phyloP scores from a whole-genome alignment of 2,797 vertebrate genomes.

The Syngnathus rostellatus region DNA sequence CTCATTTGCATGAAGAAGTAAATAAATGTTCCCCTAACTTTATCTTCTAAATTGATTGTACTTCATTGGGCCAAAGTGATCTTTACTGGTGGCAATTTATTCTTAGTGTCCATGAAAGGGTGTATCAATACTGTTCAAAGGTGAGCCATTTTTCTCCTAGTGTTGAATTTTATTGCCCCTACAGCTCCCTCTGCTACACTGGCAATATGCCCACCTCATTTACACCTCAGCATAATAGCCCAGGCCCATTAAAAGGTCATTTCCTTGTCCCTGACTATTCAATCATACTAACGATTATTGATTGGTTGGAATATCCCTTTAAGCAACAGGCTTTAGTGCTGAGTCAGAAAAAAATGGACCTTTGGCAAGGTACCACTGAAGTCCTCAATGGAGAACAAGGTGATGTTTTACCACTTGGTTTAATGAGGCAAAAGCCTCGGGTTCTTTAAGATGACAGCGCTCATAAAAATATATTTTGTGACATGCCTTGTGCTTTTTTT shows the following conservation, averaged over 20 bases:
- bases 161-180: conserved; percentile 40
- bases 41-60: neutral
- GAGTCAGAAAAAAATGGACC: conserved; percentile 46
- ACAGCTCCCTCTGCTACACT: conserved; percentile 35
- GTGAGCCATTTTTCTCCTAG: conserved; percentile 24
- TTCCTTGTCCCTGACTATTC: conserved; percentile 53
- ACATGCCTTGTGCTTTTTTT: neutral
- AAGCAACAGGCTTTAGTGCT: conserved; percentile 47
- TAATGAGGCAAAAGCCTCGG: neutral
- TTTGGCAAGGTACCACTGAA: conserved; percentile 39
- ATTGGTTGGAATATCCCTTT: conserved; percentile 55
- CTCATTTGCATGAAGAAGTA: conserved; percentile 9
- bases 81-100: conserved; percentile 21
- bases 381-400: conserved; percentile 16
- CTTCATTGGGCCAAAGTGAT: conserved; percentile 6
- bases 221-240: conserved; percentile 55
- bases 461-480: neutral
- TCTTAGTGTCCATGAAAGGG: conserved; percentile 26
- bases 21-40: neutral
- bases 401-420: conserved; percentile 35
- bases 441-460: neutral
- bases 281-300: conserved; percentile 61
- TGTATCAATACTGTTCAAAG: conserved; percentile 30
- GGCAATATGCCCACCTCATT: conserved; percentile 53
- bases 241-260: conserved; percentile 61